Evolutionary conservation across 2,888 invertebrate genomes (phyloP).

Genomic region (Dendrolimus houi): DNA sequence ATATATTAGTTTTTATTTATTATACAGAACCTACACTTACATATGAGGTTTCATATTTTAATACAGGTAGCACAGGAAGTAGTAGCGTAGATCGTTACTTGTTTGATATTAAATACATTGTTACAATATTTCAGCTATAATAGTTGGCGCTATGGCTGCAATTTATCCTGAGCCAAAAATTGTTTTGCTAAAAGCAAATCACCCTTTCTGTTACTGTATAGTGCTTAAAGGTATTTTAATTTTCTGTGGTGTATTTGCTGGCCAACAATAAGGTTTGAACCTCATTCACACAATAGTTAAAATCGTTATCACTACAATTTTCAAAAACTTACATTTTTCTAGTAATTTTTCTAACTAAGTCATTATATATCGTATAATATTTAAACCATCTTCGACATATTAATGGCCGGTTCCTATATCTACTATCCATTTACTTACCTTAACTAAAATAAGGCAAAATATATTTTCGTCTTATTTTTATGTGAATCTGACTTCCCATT

Average conservation of each 20-base stretch:
- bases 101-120: neutral
- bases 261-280: constrained; percentile 2
- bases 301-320: neutral
- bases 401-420: too few relatives aligned
- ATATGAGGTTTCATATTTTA: too few relatives aligned
- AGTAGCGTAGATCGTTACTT: too few relatives aligned
- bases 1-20: too few relatives aligned
- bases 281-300: neutral
- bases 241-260: constrained; percentile 17
- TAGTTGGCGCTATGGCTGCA: neutral
- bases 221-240: constrained; percentile 8
- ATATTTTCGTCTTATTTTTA: too few relatives aligned
- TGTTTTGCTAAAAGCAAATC: constrained; percentile 8
- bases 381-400: too few relatives aligned
- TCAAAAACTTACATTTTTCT: neutral
- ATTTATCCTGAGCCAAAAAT: neutral
- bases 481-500: too few relatives aligned
- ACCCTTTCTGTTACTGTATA: constrained; percentile 20
- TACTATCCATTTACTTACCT: too few relatives aligned
- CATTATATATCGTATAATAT: too few relatives aligned
- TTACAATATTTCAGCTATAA: neutral
- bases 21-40: too few relatives aligned
- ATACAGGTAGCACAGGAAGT: too few relatives aligned
- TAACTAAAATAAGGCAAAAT: too few relatives aligned
- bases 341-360: neutral